These are phyloP conservation scores for Chironomus tepperi DNA, from an alignment of 1,140 invertebrate genomes.

Conservation along the genomic window DNA sequence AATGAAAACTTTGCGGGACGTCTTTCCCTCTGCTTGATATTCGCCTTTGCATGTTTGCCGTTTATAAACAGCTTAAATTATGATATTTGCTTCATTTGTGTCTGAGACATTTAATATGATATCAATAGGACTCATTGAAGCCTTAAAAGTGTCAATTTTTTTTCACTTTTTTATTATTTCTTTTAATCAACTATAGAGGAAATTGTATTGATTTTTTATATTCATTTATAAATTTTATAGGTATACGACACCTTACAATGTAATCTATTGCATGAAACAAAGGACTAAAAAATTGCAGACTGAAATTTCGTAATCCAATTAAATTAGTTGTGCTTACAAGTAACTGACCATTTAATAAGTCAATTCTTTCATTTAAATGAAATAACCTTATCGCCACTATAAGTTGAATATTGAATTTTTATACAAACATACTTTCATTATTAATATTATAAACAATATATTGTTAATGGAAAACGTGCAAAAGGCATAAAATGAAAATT, in stretches of 20 bases:
- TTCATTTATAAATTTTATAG: too few relatives aligned
- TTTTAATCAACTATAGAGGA: too few relatives aligned
- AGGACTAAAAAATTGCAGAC: not conserved
- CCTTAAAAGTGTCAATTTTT: not conserved
- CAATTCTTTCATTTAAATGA: not conserved
- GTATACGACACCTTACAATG: too few relatives aligned
- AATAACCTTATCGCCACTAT: not conserved
- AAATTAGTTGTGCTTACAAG: not conserved
- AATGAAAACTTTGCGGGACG: not conserved
- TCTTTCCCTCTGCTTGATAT: not conserved
- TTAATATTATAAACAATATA: not conserved
- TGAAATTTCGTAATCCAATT: not conserved
- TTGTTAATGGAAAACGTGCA: slow-evolving; percentile 18
- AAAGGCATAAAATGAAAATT: slow-evolving; percentile 17
- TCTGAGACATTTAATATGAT: slow-evolving; percentile 2
- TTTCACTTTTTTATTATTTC: not conserved
- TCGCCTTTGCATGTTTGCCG: slow-evolving; percentile 2
- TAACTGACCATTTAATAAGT: slow-evolving; percentile 8
- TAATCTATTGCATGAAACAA: not conserved
- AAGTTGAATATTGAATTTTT: too few relatives aligned
- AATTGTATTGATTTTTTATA: too few relatives aligned
- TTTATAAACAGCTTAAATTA: slow-evolving; percentile 10
- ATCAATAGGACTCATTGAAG: not conserved
- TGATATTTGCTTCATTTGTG: not conserved
- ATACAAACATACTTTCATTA: too few relatives aligned